A percentile compares a stretch with the other conserved stretches of the same genome.
phyloP scores from a whole-genome alignment of 1,140 invertebrate genomes.

The Drosophila gunungcola region DNA sequence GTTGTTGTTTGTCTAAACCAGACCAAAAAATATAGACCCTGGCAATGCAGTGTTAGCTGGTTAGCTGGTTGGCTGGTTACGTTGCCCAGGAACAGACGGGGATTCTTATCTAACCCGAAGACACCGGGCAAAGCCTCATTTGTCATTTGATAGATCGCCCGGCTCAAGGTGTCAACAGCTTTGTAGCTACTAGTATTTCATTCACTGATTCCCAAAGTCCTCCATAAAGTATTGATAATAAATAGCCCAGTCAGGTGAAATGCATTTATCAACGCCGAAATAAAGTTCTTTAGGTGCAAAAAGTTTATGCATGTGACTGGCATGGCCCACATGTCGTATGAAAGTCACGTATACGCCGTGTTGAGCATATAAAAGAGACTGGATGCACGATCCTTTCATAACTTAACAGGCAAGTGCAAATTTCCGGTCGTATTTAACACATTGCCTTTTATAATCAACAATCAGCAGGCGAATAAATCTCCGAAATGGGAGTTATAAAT shows the following conservation, averaged over 20 bases:
- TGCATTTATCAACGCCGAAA: constrained; percentile 55
- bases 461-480: constrained; percentile 27
- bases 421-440: constrained; percentile 44
- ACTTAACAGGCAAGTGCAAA: constrained; percentile 45
- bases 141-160: constrained; percentile 69
- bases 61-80: not conserved
- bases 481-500: not conserved
- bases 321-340: constrained; percentile 32
- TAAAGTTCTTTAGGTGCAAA: constrained; percentile 25
- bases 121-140: constrained; percentile 42
- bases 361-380: constrained; percentile 28
- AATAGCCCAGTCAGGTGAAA: constrained; percentile 48
- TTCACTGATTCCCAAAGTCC: constrained; percentile 43
- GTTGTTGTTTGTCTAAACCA: constrained; percentile 13
- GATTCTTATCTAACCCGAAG: constrained; percentile 49
- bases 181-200: constrained; percentile 42
- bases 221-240: constrained; percentile 52
- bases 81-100: not conserved
- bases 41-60: constrained; percentile 8
- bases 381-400: constrained; percentile 36
- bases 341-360: constrained; percentile 59
- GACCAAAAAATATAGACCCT: constrained; percentile 24
- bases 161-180: constrained; percentile 30
- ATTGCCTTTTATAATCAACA: constrained; percentile 34
- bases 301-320: constrained; percentile 29